Percentiles rank a stretch among this genome's conserved stretches.
Evolutionary conservation across 2,113 vertebrate species (phyloP).

Genomic region (Lophura nycthemera): DNA sequence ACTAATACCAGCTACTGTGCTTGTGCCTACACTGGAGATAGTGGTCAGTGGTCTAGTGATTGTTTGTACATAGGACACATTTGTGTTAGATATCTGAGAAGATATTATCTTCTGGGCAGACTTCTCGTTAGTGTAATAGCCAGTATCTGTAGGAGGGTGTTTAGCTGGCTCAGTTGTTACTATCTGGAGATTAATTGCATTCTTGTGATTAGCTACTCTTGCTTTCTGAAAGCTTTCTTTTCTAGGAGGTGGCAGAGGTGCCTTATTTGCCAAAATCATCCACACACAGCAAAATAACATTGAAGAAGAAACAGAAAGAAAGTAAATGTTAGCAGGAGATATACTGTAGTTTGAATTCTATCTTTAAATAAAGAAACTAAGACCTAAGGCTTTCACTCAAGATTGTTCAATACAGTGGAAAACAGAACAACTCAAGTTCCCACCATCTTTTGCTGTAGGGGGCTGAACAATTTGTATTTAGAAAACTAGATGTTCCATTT

Average conservation of each 20-base stretch:
- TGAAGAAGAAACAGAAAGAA: slow-evolving; percentile 82
- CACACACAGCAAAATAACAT: slow-evolving; percentile 73
- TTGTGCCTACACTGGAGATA: slow-evolving; percentile 14
- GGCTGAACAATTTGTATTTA: neutral
- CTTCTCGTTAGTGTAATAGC: slow-evolving; percentile 66
- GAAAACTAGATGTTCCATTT: neutral
- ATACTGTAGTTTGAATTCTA: slow-evolving; percentile 16
- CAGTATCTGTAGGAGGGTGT: slow-evolving; percentile 11
- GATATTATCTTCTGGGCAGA: slow-evolving; percentile 75
- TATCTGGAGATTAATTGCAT: slow-evolving; percentile 55
- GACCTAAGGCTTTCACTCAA: neutral
- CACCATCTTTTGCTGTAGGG: neutral
- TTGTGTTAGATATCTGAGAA: slow-evolving; percentile 82
- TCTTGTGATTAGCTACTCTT: slow-evolving; percentile 68
- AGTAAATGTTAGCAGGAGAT: slow-evolving; percentile 76
- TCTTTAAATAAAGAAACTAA: slow-evolving; percentile 45
- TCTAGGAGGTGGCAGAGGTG: slow-evolving; percentile 85
- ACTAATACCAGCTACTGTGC: slow-evolving; percentile 50
- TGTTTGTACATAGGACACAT: slow-evolving; percentile 79
- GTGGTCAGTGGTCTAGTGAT: slow-evolving; percentile 71
- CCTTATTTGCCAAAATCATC: slow-evolving; percentile 82
- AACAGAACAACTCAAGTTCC: neutral
- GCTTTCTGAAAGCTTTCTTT: slow-evolving; percentile 85
- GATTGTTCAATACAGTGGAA: neutral
- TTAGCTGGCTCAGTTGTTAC: slow-evolving; percentile 51